phyloP scores from a whole-genome alignment of 2,797 vertebrate species.

The Amblyopsis hoosieri region DNA sequence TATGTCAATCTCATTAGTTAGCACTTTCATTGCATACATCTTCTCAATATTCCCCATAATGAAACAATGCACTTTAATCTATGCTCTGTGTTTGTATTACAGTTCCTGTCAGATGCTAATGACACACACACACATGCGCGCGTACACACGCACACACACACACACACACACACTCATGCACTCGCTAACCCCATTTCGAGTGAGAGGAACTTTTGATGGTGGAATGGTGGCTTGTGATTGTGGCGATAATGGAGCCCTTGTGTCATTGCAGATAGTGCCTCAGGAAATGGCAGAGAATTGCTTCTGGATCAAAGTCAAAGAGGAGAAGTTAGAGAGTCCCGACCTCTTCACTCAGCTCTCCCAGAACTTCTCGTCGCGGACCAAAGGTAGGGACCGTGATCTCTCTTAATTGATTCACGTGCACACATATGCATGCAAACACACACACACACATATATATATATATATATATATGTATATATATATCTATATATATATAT shows the following conservation, averaged over 20 bases:
- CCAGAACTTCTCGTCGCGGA: conserved; percentile 89
- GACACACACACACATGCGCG: conserved; percentile 22
- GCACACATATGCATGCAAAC: too few relatives aligned
- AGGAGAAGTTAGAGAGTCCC: conserved; percentile 91
- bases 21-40: neutral
- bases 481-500: conserved; percentile 4
- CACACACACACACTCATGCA: conserved; percentile 16
- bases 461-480: neutral
- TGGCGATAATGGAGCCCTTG: conserved; percentile 75
- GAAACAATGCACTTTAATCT: neutral
- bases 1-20: too few relatives aligned
- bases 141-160: conserved; percentile 36
- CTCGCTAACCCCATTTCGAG: conserved; percentile 51
- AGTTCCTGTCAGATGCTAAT: conserved; percentile 15
- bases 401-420: too few relatives aligned
- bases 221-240: conserved; percentile 67
- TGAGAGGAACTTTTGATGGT: conserved; percentile 60
- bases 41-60: neutral
- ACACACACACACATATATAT: neutral
- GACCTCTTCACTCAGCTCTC: conserved; percentile 92
- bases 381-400: conserved; percentile 84
- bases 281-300: conserved; percentile 95
- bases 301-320: conserved; percentile 97
- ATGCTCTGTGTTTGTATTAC: neutral
- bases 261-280: conserved; percentile 90